These are phyloP conservation scores for Brachionus rotundiformis DNA, from an alignment of 1,140 invertebrate genomes.

Conservation along the genomic window DNA sequence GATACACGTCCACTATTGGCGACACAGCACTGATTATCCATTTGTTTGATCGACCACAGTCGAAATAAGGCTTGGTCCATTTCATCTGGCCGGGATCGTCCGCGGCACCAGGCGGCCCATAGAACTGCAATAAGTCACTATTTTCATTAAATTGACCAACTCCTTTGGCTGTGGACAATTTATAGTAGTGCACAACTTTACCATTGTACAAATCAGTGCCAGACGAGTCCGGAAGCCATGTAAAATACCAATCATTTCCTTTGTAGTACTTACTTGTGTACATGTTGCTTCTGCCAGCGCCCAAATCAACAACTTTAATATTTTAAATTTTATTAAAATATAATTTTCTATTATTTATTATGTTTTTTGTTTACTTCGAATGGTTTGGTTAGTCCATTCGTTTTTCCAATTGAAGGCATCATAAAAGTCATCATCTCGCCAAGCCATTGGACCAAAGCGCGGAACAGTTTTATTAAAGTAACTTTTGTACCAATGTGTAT, in stretches of 20 bases:
- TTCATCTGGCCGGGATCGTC: conserved; percentile 84
- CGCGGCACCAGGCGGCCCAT: conserved; percentile 59
- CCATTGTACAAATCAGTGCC: conserved; percentile 52
- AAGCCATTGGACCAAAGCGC: conserved; percentile 88
- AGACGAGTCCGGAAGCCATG: conserved; percentile 80
- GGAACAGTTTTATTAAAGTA: conserved; percentile 96
- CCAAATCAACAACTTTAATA: conserved; percentile 60
- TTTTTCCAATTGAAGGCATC: conserved; percentile 64
- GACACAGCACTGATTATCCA: conserved; percentile 90
- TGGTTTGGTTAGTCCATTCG: conserved; percentile 63
- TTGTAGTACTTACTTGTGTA: conserved; percentile 86
- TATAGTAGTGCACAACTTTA: conserved; percentile 38
- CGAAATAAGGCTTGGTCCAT: conserved; percentile 91
- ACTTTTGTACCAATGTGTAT: conserved; percentile 87
- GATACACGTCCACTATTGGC: conserved; percentile 91
- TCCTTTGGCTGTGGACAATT: conserved; percentile 2
- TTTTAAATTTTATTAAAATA: not conserved
- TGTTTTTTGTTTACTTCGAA: conserved; percentile 53
- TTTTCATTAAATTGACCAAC: conserved; percentile 43
- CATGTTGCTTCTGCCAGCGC: conserved; percentile 71
- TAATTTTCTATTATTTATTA: not conserved
- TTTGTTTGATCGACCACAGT: conserved; percentile 89
- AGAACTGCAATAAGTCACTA: conserved; percentile 55
- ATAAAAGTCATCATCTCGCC: conserved; percentile 61
- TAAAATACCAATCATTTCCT: conserved; percentile 83